phyloP scores from a whole-genome alignment of 2,797 vertebrate species.

The Dipus sagitta region DNA sequence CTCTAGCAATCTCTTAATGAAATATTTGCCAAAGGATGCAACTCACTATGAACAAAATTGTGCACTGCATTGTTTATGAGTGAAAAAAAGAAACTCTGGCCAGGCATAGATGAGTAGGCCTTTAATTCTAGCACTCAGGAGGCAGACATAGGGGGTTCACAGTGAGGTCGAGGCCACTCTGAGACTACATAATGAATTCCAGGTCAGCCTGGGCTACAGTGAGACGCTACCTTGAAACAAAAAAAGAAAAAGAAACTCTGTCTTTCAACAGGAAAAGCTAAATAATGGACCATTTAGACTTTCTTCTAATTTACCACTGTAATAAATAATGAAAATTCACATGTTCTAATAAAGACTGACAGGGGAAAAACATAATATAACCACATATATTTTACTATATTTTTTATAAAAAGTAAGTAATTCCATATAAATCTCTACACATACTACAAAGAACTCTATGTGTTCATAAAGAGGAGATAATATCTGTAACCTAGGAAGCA shows the following conservation, averaged over 20 bases:
- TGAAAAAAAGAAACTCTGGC: slow-evolving; percentile 4
- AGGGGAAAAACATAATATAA: not conserved
- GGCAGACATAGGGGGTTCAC: too few relatives aligned
- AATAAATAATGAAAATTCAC: slow-evolving; percentile 30
- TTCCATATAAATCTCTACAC: not conserved
- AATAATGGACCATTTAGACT: not conserved
- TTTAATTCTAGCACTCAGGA: too few relatives aligned
- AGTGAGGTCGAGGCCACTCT: too few relatives aligned
- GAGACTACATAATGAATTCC: too few relatives aligned
- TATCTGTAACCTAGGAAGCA: too few relatives aligned
- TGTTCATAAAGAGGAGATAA: not conserved
- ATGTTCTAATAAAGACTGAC: not conserved
- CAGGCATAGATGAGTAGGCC: too few relatives aligned
- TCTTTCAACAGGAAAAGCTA: slow-evolving; percentile 16
- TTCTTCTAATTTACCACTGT: not conserved
- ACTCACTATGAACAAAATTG: slow-evolving; percentile 14
- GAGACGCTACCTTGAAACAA: too few relatives aligned
- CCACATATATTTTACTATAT: not conserved
- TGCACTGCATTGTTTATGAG: not conserved
- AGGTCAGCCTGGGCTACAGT: too few relatives aligned
- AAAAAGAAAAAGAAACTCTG: not conserved
- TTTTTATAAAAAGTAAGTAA: not conserved
- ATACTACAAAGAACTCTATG: not conserved
- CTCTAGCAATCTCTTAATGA: slow-evolving; percentile 25
- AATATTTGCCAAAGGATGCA: not conserved